Evolutionary conservation across 2,113 vertebrate species (phyloP), one percentile per base, ranked within the genome.

Genomic region (Holacanthus passer): DNA sequence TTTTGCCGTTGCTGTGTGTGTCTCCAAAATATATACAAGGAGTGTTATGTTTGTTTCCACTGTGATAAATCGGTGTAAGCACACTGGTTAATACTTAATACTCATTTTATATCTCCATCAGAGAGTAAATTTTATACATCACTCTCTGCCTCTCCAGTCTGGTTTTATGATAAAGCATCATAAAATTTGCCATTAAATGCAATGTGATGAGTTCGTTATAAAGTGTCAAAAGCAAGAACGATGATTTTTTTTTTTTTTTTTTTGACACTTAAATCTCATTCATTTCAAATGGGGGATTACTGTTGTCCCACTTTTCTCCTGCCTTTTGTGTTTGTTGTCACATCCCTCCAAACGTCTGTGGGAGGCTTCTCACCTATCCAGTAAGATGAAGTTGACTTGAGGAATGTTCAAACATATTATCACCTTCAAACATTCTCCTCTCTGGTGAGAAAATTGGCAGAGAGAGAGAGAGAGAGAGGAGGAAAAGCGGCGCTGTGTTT

Each of bases 291-390:
- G 2, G 13, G 56, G 78, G 81, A 87, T 89, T 87, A 82, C 32
- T 56, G 81, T 79, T 84, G 74, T 84, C 80, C 74, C 76, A 86
- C 58, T 88, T 90, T 92, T 81, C 60, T 72, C 56, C 59, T 76
- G 48, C 52, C 56, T 55, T 84, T 89, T 83, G 63, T 84, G 68
- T 81, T 85, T 35, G 35, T 68, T 72, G 59, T 85, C 85, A 59
- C 41, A 67, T 89, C 59, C 56, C n/a, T 77, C 60, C 39, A 58
- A 73, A 73, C n/a, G 62, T 77, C 65, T 56, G 45, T 47, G 53
- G 53, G 32, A 63, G 75, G 70, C 68, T 68, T 70, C 35, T 14
- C 71, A 70, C 85, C 79, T 76, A 60, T 67, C 41, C 17, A 64
- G 37, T 22, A 20, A 79, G 39, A 86, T 59, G 41, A 76, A 37